Percentiles rank a stretch among this genome's conserved stretches.
Conservation (phyloP, 2,888 invertebrate species). For the Phorcus lineatus region DNA sequence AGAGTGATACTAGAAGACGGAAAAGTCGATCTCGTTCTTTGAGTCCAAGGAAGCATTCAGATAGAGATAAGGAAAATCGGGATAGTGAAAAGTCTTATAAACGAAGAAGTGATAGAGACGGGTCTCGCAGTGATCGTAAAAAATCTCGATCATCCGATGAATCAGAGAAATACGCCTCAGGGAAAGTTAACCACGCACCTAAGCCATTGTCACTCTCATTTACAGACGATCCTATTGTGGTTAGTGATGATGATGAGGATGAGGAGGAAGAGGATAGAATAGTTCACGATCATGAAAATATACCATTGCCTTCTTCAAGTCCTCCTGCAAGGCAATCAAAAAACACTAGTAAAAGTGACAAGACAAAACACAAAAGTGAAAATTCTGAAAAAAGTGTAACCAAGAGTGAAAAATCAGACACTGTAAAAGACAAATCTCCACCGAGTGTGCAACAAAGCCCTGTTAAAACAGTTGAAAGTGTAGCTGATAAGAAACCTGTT, state of each 20-base stretch:
- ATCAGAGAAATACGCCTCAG: neutral
- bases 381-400: constrained; percentile 24
- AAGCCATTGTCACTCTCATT: neutral
- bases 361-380: constrained; percentile 43
- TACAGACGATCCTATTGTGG: constrained; percentile 10
- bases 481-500: neutral
- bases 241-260: neutral
- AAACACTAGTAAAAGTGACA: constrained; percentile 31
- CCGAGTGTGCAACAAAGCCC: neutral
- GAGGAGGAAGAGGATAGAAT: constrained; percentile 1
- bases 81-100: constrained; percentile 25
- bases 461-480: too few relatives aligned
- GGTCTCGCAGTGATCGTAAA: neutral
- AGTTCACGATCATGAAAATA: neutral
- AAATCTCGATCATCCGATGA: neutral
- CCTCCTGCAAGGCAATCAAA: neutral
- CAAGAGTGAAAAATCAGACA: constrained; percentile 17
- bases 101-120: constrained; percentile 3
- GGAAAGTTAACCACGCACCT: neutral
- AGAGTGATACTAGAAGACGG: constrained; percentile 18
- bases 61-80: constrained; percentile 40
- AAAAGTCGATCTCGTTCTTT: constrained; percentile 31
- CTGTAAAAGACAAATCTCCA: constrained; percentile 12
- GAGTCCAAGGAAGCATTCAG: constrained; percentile 33
- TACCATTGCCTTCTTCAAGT: constrained; percentile 12